phyloP scores from a whole-genome alignment of 1,140 invertebrate species.

The Drosophila pallidifrons region DNA sequence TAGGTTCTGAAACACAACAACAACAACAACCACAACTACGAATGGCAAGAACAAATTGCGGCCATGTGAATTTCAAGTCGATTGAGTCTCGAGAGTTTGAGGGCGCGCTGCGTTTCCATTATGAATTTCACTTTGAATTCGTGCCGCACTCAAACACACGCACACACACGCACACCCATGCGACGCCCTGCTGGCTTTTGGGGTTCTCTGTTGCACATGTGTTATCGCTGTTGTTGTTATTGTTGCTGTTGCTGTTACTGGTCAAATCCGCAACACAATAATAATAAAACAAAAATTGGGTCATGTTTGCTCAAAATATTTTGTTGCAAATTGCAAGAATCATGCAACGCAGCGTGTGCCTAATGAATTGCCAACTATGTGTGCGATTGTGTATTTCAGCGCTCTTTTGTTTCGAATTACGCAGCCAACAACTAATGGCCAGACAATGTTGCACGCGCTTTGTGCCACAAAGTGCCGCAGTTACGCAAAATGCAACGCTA shows the following conservation, averaged over 20 bases:
- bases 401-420: constrained; percentile 51
- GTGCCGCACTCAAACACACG: constrained; percentile 52
- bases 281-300: constrained; percentile 53
- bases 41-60: constrained; percentile 55
- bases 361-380: constrained; percentile 66
- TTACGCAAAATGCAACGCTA: constrained; percentile 52
- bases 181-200: constrained; percentile 42
- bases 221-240: constrained; percentile 37
- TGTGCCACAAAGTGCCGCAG: constrained; percentile 39
- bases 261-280: constrained; percentile 18
- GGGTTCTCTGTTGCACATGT: constrained; percentile 39
- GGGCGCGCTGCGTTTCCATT: constrained; percentile 65
- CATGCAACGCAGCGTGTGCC: constrained; percentile 77
- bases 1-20: constrained; percentile 71
- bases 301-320: constrained; percentile 70
- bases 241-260: constrained; percentile 35
- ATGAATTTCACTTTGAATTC: constrained; percentile 79
- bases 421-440: constrained; percentile 27
- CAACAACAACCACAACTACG: constrained; percentile 14
- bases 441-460: constrained; percentile 30
- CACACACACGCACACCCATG: not conserved
- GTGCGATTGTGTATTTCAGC: not conserved
- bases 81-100: constrained; percentile 36
- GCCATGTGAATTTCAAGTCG: constrained; percentile 69
- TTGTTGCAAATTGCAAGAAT: constrained; percentile 69